Evolutionary conservation across 2,797 vertebrate genomes (phyloP).

Genomic region (Leucoraja ocellata): DNA sequence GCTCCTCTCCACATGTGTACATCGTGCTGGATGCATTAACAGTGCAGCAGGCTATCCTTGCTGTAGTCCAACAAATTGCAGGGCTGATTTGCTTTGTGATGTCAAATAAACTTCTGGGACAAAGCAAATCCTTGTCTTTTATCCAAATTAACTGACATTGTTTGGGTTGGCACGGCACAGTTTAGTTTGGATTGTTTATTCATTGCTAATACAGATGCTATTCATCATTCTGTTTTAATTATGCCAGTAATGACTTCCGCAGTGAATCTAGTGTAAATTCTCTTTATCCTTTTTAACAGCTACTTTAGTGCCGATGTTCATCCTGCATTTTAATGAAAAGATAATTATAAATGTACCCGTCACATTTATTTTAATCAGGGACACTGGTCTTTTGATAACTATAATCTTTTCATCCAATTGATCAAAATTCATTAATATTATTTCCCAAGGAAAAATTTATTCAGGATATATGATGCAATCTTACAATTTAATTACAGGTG

Average conservation of each 20-base stretch:
- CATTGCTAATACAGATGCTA: not conserved
- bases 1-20: not conserved
- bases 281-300: not conserved
- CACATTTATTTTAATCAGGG: not conserved
- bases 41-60: not conserved
- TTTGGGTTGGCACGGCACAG: not conserved
- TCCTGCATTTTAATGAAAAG: not conserved
- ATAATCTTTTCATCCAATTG: not conserved
- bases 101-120: not conserved
- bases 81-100: not conserved
- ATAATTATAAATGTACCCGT: not conserved
- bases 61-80: not conserved
- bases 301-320: not conserved
- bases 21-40: not conserved
- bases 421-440: not conserved
- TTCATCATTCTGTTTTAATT: not conserved
- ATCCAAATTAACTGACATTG: not conserved
- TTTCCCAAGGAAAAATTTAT: not conserved
- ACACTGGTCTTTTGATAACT: not conserved
- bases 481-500: not conserved
- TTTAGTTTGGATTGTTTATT: not conserved
- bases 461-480: not conserved
- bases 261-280: not conserved
- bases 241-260: not conserved
- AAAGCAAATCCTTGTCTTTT: not conserved